Evolutionary conservation across 2,797 vertebrate genomes (phyloP), one percentile per base, ranked within the genome.

Genomic region (Epinephelus malabaricus): DNA sequence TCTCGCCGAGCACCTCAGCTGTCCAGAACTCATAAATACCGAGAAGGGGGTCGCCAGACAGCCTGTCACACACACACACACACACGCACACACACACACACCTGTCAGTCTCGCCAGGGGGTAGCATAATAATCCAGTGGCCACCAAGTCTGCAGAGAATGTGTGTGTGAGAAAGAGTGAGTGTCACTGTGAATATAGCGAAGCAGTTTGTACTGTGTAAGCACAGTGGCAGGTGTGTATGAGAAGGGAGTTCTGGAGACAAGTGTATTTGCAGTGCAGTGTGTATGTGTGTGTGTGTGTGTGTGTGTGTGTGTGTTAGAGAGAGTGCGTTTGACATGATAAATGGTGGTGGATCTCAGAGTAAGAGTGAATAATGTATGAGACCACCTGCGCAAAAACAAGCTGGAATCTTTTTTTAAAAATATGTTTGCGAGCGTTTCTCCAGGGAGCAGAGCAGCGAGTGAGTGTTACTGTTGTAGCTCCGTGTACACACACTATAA

Each of bases 11-110:
- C 78, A 82, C 84, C 78, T 91, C 95, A 95, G 95, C 95, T 95
- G 95, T 93, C 92, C 81, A 83, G 74, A 63, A 85, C 69, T 90
- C 92, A 89, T 94, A 96, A 95, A 96, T 95, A 92, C 92, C 88
- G 66, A 53, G 79, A 69, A 76, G 74, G 71, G 88, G 83, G 86
- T 75, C 76, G 74, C 69, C 86, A 80, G 74, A 88, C 76, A 76
- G 69, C 85, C 75, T 83, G 63, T 76, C 79, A 79, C 75, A 83
- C 63, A 76, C 73, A 64, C 92, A 94, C 94, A 12, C 21, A 8
- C 23, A 27, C 53, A 8, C 59, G 43, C 62, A 34, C 59, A 46
- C 58, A 69, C 62, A 64, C 65, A 69, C 79, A 91, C 93, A 95
- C 94, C 93, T 95, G 94, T 94, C 89, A 84, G 82, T 89, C 86